Conservation (phyloP, 2,888 invertebrate species). For the Drosophila emarginata region DNA sequence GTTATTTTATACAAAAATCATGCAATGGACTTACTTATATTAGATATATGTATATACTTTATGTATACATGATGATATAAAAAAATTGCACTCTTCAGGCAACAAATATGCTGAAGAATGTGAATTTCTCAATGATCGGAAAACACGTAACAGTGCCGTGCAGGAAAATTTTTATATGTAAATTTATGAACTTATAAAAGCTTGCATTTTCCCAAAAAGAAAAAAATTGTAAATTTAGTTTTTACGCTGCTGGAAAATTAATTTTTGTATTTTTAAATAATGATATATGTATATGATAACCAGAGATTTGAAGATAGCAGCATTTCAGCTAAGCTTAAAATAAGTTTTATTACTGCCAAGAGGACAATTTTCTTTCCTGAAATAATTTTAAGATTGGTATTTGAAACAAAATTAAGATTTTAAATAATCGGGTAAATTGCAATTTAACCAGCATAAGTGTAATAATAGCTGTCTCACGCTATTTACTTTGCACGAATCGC, state of each 20-base stretch:
- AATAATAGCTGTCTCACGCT: background rate
- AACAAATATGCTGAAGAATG: background rate
- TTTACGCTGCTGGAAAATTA: too few relatives aligned
- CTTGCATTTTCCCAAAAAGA: too few relatives aligned
- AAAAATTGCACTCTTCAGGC: conserved; percentile 4
- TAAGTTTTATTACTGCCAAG: too few relatives aligned
- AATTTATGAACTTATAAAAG: background rate
- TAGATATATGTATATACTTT: conserved; percentile 19
- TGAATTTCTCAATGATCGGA: background rate
- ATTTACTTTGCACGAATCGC: background rate
- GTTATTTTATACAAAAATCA: conserved; percentile 25
- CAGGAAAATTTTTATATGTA: background rate
- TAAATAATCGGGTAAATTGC: background rate
- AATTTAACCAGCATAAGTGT: conserved; percentile 4
- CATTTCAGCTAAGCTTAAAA: too few relatives aligned
- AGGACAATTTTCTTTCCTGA: too few relatives aligned
- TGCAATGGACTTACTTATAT: conserved; percentile 20
- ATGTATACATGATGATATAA: background rate
- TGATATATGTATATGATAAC: too few relatives aligned
- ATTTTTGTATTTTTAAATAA: too few relatives aligned
- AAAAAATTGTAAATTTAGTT: too few relatives aligned
- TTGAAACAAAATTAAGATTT: background rate
- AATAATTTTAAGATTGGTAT: background rate
- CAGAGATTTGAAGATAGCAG: too few relatives aligned
- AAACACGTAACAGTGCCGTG: background rate